Percentiles rank a stretch among this genome's conserved stretches.
Conservation (phyloP, 2,797 vertebrate genomes). For the Masticophis lateralis region DNA sequence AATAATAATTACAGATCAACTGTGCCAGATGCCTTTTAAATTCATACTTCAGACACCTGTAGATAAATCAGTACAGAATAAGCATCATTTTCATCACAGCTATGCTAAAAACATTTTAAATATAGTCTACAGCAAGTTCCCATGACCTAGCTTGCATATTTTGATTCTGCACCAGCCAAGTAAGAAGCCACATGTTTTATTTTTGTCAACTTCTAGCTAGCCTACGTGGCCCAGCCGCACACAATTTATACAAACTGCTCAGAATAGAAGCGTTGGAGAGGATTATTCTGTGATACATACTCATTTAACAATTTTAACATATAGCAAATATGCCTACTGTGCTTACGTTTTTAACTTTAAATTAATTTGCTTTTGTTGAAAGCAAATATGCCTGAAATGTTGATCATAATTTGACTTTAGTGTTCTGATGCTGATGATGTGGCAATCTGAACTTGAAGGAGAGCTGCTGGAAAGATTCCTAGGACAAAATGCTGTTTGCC, state of each 20-base stretch:
- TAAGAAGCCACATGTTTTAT: slow-evolving; percentile 68
- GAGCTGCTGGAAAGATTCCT: slow-evolving; percentile 65
- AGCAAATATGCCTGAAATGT: slow-evolving; percentile 36
- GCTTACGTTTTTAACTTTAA: slow-evolving; percentile 47
- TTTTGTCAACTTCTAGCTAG: slow-evolving; percentile 65
- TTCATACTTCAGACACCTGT: background rate
- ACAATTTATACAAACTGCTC: slow-evolving; percentile 57
- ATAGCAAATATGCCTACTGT: background rate
- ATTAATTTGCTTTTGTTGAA: slow-evolving; percentile 15
- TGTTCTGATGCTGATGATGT: slow-evolving; percentile 67
- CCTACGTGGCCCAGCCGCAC: slow-evolving; percentile 69
- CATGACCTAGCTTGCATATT: slow-evolving; percentile 53
- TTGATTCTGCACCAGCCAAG: slow-evolving; percentile 58
- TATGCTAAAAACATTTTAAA: slow-evolving; percentile 44
- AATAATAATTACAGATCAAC: background rate
- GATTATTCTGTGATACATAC: slow-evolving; percentile 19
- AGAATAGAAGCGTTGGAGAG: slow-evolving; percentile 31
- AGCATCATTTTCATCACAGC: slow-evolving; percentile 8
- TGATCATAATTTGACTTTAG: slow-evolving; percentile 50
- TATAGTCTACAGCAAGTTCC: slow-evolving; percentile 47
- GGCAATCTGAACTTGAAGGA: slow-evolving; percentile 66
- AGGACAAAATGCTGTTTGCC: slow-evolving; percentile 47
- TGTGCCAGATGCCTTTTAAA: background rate
- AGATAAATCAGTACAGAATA: slow-evolving; percentile 14
- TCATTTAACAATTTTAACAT: slow-evolving; percentile 21